Base-by-base conservation (phyloP, 2,113 vertebrate species). In the Zingel zingel region DNA sequence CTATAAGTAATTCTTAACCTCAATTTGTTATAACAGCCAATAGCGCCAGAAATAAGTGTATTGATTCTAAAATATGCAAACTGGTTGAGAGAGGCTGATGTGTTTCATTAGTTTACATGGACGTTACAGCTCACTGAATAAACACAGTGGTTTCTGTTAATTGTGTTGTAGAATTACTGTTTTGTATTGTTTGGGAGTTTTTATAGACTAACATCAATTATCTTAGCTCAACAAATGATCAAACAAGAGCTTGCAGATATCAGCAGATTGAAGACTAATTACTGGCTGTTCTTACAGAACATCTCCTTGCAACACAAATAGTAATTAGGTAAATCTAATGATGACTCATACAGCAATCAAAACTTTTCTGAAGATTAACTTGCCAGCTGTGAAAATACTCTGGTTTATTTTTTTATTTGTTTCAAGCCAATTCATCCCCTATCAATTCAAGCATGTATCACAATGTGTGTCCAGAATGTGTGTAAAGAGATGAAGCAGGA, bases 261-360 rank as follows among this genome's bases (percentile, higher is more conserved):
- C 47, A 83, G 39, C 33, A 48, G 72, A 58, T 48, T 78, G 27
- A 61, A 57, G 19, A 39, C 30, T 79, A 74, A 88, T 90, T 79
- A 71, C 63, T 89, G 59, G 59, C 21, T 68, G 43, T 21, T 82
- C 43, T 64, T 69, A 43, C 62, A 80, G 47, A 82, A 80, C 39
- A 84, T 72, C 56, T 71, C 45, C 39, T 74, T 53, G 73, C 45
- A 33, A 45, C 79, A 80, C 74, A 88, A 79, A 82, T 11, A 85
- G 63, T 77, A 83, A 81, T 88, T 85, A 81, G 54, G 19, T 18
- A 70, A 84, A 53, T 68, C 48, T 67, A 81, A 85, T 25, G 39
- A 39, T 47, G 19, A 48, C 53, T 45, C 56, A 54, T 23, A 23
- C 33, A 54, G 67, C 48, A 65, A 59, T 69, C 56, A 73, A 25